Evolutionary conservation across 1,140 invertebrate genomes (phyloP), one percentile per base, ranked within the genome.

Genomic region (Pachypeltis micranthus): DNA sequence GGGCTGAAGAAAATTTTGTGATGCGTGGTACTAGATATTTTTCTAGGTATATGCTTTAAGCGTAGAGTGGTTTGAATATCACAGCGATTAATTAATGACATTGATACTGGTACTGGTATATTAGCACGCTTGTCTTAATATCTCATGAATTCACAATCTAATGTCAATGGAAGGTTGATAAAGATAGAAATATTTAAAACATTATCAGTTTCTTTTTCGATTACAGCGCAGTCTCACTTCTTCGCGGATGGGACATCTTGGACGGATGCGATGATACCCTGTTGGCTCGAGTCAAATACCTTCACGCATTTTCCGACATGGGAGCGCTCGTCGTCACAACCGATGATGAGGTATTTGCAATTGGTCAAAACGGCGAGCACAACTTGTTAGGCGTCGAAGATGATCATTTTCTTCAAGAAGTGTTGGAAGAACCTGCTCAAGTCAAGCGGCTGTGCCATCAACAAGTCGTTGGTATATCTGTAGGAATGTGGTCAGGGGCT

Each of bases 181-280:
- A 16, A 39, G 31, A 16, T 16, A 16, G 31, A 39, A 16, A 10
- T 16, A 7, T 16, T 10, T 10, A 10, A 16, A 39, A 39, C 16
- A 16, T 39, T 39, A 10, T 39, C 31, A 10, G 16, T 39, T 10
- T 39, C 31, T 39, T 39, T 10, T 39, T 39, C 31, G 7, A 39
- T 51, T 51, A 3, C 47, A 51, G 47, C 19, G 47, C 47, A 4
- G 47, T 51, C 4, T 51, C 47, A 21, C 21, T 51, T 14, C 47
- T 51, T 21, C 47, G 47, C 7, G 47, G 47, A 4, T 51, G 47
- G 47, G 47, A 51, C 47, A 51, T 51, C 21, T 51, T 51, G 47
- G 47, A 51, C 19, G 47, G 47, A 4, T 51, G 47, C 19, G 47
- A 51, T 21, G 47, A 51, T 21, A 3, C 19, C 3, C 47, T 51